Conservation (phyloP, 2,113 vertebrate species). For the Salminus brasiliensis region DNA sequence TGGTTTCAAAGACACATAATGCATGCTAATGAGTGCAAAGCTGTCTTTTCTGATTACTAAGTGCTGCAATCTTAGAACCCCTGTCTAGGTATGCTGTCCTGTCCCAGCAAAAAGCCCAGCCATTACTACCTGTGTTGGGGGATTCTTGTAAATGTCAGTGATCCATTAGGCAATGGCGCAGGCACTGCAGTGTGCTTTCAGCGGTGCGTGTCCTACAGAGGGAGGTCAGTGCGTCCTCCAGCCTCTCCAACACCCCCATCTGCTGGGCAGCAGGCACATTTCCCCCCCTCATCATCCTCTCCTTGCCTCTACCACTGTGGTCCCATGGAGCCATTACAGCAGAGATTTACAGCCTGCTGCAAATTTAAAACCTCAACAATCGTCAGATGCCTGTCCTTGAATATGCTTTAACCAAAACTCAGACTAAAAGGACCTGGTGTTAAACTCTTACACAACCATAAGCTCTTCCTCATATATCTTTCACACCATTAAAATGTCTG, state of each 20-base stretch:
- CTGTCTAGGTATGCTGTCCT: conserved; percentile 6
- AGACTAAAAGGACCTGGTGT: background rate
- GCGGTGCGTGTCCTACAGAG: conserved; percentile 31
- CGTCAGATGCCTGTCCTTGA: background rate
- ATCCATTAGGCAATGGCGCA: conserved; percentile 17
- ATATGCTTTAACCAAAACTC: conserved; percentile 7
- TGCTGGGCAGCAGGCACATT: conserved; percentile 67
- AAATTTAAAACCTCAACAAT: conserved; percentile 10
- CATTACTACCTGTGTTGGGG: background rate
- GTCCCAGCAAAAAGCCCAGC: background rate
- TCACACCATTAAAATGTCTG: conserved; percentile 24
- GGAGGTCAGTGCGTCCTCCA: conserved; percentile 64
- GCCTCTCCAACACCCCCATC: conserved; percentile 74
- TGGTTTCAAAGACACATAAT: background rate
- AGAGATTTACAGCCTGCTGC: conserved; percentile 23
- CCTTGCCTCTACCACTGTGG: conserved; percentile 4
- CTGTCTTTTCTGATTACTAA: background rate
- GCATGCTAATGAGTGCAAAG: background rate
- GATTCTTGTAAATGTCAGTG: conserved; percentile 39
- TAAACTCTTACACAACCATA: background rate
- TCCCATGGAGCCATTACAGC: background rate
- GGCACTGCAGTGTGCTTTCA: conserved; percentile 48
- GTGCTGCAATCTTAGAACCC: background rate
- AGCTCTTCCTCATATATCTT: conserved; percentile 17
- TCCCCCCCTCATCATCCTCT: background rate